Conservation (phyloP, 2,797 vertebrate species). For the Bradypodion pumilum region DNA sequence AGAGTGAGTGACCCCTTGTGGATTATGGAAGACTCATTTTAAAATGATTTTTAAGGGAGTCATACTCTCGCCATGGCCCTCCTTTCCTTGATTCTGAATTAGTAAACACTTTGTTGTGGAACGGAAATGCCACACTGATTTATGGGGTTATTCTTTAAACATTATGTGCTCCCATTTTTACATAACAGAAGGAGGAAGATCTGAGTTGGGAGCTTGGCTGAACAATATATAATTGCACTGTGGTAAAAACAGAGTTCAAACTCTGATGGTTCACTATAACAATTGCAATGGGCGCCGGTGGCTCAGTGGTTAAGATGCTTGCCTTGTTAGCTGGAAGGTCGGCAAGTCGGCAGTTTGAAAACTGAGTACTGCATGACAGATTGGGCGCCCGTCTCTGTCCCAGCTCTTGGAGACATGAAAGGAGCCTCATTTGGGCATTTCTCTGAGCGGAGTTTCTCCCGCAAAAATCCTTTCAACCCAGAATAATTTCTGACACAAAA, state of each 20-base stretch:
- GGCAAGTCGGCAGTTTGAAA: too few species aligned
- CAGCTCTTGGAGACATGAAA: too few species aligned
- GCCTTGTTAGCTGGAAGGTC: too few species aligned
- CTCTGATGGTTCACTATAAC: slow-evolving; percentile 69
- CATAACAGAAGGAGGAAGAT: slow-evolving; percentile 53
- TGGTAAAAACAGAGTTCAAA: slow-evolving; percentile 59
- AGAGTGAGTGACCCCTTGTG: slow-evolving; percentile 76
- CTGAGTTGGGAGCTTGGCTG: slow-evolving; percentile 41
- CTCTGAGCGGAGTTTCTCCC: too few species aligned
- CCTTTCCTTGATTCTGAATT: slow-evolving; percentile 27
- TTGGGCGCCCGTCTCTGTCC: too few species aligned
- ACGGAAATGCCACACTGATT: slow-evolving; percentile 56
- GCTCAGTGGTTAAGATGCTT: too few species aligned
- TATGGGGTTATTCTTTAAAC: slow-evolving; percentile 51
- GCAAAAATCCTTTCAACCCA: too few species aligned
- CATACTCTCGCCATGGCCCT: neutral
- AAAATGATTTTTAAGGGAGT: neutral
- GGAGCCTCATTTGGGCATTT: too few species aligned
- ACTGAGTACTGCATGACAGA: too few species aligned
- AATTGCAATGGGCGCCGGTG: too few species aligned
- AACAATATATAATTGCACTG: slow-evolving; percentile 55
- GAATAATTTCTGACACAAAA: too few species aligned
- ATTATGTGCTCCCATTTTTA: slow-evolving; percentile 33
- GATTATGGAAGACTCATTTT: slow-evolving; percentile 52
- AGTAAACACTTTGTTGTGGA: slow-evolving; percentile 57